Percentiles rank a stretch among this genome's conserved stretches.
Evolutionary conservation across 2,113 vertebrate genomes (phyloP).

Genomic region (Oophaga pumilio): DNA sequence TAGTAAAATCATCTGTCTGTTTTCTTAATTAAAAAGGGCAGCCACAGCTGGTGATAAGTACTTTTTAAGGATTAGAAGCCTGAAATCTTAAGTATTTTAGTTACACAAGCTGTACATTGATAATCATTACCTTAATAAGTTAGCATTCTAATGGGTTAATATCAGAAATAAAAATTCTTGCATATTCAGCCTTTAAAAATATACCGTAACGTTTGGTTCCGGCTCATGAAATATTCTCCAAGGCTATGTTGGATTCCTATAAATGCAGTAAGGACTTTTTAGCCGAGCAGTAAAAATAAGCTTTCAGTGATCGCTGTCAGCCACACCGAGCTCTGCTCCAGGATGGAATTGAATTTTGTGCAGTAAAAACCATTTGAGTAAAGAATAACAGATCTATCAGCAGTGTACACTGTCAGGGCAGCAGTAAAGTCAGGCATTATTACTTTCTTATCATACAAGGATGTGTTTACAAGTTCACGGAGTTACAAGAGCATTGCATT

Average conservation of each 20-base stretch:
- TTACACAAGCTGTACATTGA: neutral
- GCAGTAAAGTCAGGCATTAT: constrained; percentile 49
- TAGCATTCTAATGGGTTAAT: neutral
- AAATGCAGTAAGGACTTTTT: constrained; percentile 33
- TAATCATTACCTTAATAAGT: neutral
- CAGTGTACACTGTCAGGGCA: constrained; percentile 44
- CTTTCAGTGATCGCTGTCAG: constrained; percentile 21
- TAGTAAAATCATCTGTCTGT: too few species aligned
- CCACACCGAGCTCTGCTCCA: constrained; percentile 11
- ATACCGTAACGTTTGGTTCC: neutral
- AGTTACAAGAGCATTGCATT: constrained; percentile 56
- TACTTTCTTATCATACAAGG: constrained; percentile 54
- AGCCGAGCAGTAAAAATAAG: constrained; percentile 31
- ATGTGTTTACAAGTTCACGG: constrained; percentile 58
- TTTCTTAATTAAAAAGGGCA: too few species aligned
- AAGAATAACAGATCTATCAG: constrained; percentile 51
- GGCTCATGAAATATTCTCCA: constrained; percentile 13
- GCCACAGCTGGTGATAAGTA: too few species aligned
- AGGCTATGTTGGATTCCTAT: neutral
- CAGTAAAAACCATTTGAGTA: constrained; percentile 39
- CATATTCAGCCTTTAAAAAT: neutral
- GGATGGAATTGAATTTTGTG: constrained; percentile 10
- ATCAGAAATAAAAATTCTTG: neutral
- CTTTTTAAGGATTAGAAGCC: too few species aligned
- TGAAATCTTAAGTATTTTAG: too few species aligned